These are phyloP conservation scores for Lepilemur septentrionalis DNA, from an alignment of 2,797 vertebrate species.

Conservation along the genomic window DNA sequence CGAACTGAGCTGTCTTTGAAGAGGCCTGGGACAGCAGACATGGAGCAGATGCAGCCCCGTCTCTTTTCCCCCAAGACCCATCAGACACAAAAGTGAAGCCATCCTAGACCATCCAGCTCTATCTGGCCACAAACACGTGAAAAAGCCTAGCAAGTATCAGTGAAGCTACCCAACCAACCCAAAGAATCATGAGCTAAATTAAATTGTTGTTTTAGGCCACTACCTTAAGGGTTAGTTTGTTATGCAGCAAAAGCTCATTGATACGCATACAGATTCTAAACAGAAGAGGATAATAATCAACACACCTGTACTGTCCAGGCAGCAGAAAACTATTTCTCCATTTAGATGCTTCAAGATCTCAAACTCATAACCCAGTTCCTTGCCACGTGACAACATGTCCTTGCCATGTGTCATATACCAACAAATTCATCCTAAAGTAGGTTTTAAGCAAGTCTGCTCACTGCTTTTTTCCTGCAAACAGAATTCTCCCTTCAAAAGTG, in stretches of 20 bases:
- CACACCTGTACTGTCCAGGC: neutral
- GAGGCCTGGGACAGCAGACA: neutral
- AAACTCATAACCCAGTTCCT: neutral
- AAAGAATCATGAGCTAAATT: neutral
- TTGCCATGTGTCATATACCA: neutral
- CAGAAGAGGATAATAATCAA: neutral
- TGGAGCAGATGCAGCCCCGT: neutral
- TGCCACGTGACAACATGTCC: neutral
- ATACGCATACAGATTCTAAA: neutral
- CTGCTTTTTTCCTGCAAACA: neutral
- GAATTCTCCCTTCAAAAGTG: neutral
- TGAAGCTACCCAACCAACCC: neutral
- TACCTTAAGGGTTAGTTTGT: neutral
- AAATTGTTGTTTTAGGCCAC: neutral
- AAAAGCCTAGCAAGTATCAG: neutral
- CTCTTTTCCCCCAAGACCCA: neutral
- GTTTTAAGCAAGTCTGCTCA: slow-evolving; percentile 4
- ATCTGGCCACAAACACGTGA: neutral
- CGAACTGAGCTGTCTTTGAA: neutral
- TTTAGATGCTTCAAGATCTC: neutral
- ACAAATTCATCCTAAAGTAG: neutral
- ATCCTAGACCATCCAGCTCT: neutral
- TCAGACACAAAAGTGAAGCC: neutral
- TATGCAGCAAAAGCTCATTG: neutral
- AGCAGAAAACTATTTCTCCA: neutral